Evolutionary conservation across 1,140 invertebrate genomes (phyloP).

Genomic region (Yoshiicerus persimilis): DNA sequence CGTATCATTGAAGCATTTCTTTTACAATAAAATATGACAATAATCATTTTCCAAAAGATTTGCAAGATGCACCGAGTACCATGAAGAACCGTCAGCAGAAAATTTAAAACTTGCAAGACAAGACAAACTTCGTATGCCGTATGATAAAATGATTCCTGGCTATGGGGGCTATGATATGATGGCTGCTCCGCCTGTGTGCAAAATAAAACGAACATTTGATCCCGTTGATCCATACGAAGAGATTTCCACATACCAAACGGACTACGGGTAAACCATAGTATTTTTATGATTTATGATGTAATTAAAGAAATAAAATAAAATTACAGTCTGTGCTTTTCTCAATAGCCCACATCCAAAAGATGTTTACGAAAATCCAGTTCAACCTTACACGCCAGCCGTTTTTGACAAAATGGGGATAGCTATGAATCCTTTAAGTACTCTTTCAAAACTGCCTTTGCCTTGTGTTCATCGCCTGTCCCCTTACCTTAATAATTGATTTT

Average conservation of each 20-base stretch:
- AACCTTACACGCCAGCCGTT: constrained; percentile 7
- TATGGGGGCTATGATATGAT: neutral
- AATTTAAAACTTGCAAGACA: constrained; percentile 36
- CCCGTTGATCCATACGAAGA: constrained; percentile 33
- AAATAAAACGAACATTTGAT: constrained; percentile 42
- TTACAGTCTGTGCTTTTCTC: neutral
- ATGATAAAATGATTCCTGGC: constrained; percentile 45
- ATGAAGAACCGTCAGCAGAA: constrained; percentile 30
- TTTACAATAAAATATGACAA: neutral
- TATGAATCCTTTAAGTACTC: constrained; percentile 37
- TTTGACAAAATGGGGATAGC: constrained; percentile 37
- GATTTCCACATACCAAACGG: constrained; percentile 35
- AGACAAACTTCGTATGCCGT: constrained; percentile 42
- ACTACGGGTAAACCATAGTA: constrained; percentile 31
- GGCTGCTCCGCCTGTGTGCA: constrained; percentile 45
- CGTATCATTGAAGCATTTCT: neutral
- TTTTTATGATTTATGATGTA: neutral
- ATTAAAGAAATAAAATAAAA: neutral
- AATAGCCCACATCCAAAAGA: constrained; percentile 31
- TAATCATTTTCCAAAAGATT: constrained; percentile 27
- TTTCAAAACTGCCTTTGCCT: constrained; percentile 34
- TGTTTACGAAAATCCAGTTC: constrained; percentile 25
- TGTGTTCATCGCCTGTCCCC: neutral
- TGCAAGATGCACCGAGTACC: constrained; percentile 31
- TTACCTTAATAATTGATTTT: neutral